Conservation (phyloP, 2,113 vertebrate species). For the Corydoras sp. region DNA sequence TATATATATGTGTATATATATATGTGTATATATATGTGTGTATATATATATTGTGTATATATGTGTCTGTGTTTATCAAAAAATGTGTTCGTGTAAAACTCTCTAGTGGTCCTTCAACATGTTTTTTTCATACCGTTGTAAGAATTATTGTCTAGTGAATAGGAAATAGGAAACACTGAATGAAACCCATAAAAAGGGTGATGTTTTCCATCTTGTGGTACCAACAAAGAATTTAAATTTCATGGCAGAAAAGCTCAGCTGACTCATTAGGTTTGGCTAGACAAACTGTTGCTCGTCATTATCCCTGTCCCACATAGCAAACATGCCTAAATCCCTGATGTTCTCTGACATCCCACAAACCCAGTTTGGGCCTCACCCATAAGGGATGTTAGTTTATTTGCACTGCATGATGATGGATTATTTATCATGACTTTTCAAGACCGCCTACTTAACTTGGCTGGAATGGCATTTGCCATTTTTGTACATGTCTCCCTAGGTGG, state of each 20-base stretch:
- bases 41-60: too few relatives aligned
- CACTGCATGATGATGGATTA: slow-evolving; percentile 25
- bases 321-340: neutral
- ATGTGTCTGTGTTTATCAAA: too few relatives aligned
- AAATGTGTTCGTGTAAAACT: too few relatives aligned
- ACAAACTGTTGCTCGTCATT: neutral
- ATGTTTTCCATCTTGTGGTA: slow-evolving; percentile 19
- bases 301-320: neutral
- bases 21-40: too few relatives aligned
- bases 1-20: too few relatives aligned
- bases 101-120: neutral
- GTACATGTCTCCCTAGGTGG: neutral
- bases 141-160: neutral
- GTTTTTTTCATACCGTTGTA: neutral
- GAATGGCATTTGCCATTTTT: slow-evolving; percentile 1
- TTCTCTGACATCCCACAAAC: slow-evolving; percentile 34
- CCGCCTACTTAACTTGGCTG: slow-evolving; percentile 4
- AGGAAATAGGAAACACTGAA: slow-evolving; percentile 20
- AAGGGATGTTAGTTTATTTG: slow-evolving; percentile 7
- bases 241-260: neutral
- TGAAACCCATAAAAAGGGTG: neutral
- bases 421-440: slow-evolving; percentile 26
- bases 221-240: slow-evolving; percentile 5
- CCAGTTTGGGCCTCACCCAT: slow-evolving; percentile 9
- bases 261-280: slow-evolving; percentile 15